These are phyloP conservation scores for Ellobius talpinus DNA, from an alignment of 2,113 vertebrate species.

Conservation along the genomic window DNA sequence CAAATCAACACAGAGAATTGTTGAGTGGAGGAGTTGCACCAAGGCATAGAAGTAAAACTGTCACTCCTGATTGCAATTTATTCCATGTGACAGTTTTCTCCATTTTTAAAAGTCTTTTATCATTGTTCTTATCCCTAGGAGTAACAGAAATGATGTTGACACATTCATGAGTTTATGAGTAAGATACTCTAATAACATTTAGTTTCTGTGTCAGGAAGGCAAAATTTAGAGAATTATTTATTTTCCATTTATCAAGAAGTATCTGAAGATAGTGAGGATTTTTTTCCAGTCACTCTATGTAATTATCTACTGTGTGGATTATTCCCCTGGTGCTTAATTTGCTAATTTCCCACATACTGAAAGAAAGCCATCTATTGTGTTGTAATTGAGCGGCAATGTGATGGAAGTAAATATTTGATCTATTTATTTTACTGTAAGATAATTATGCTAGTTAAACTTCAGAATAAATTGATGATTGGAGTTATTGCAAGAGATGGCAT, in stretches of 20 bases:
- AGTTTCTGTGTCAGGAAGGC: neutral
- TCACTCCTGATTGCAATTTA: neutral
- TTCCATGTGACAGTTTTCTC: neutral
- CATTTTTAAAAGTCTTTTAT: neutral
- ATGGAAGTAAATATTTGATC: conserved; percentile 71
- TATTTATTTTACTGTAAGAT: conserved; percentile 58
- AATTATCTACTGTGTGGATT: conserved; percentile 70
- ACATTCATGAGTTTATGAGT: neutral
- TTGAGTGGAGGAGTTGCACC: neutral
- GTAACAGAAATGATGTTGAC: neutral
- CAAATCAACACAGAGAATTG: neutral
- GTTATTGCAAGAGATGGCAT: neutral
- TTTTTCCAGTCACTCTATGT: conserved; percentile 55
- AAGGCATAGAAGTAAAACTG: neutral
- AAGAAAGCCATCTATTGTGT: conserved; percentile 65
- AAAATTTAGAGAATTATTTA: conserved; percentile 49
- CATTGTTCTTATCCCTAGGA: neutral
- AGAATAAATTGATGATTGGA: conserved; percentile 56
- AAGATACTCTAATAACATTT: conserved; percentile 16
- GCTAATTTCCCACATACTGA: conserved; percentile 65
- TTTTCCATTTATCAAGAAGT: conserved; percentile 56
- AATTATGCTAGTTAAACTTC: conserved; percentile 66
- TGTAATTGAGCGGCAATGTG: conserved; percentile 67
- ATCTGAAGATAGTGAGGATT: conserved; percentile 5
- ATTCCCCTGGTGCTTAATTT: conserved; percentile 61